Conservation (phyloP, 2,797 vertebrate species). For the Crenuchus spilurus region DNA sequence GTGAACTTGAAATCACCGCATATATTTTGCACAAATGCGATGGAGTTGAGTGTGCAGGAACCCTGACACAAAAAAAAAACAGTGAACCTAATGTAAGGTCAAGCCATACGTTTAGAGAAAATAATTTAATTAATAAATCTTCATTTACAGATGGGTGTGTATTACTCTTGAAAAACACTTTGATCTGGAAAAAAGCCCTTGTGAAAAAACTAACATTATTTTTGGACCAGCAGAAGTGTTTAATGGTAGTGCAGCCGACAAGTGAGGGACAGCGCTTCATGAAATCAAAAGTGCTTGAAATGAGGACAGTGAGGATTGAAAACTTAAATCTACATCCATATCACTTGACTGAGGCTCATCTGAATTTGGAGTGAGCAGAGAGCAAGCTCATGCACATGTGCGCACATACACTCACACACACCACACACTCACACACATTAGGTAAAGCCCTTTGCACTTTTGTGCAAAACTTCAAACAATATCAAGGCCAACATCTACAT, state of each 20-base stretch:
- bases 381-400: slow-evolving; percentile 42
- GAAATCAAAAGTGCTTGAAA: slow-evolving; percentile 47
- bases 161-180: slow-evolving; percentile 78
- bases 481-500: slow-evolving; percentile 15
- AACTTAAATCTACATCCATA: slow-evolving; percentile 77
- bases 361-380: slow-evolving; percentile 67
- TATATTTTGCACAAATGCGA: slow-evolving; percentile 28
- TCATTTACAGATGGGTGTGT: slow-evolving; percentile 60
- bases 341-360: slow-evolving; percentile 71
- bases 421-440: slow-evolving; percentile 36
- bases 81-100: neutral
- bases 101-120: slow-evolving; percentile 13
- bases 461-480: slow-evolving; percentile 28
- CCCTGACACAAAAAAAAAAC: neutral
- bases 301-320: slow-evolving; percentile 69
- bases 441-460: slow-evolving; percentile 36
- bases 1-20: slow-evolving; percentile 32
- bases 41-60: slow-evolving; percentile 8
- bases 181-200: slow-evolving; percentile 75
- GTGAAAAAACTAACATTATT: slow-evolving; percentile 52
- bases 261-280: slow-evolving; percentile 46
- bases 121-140: slow-evolving; percentile 19
- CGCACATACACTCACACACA: slow-evolving; percentile 51
- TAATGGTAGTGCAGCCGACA: slow-evolving; percentile 53
- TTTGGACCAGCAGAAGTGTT: slow-evolving; percentile 49